Evolutionary conservation across 2,797 vertebrate species (phyloP), one percentile per base, ranked within the genome.

Genomic region (Sebastes hubbsi): DNA sequence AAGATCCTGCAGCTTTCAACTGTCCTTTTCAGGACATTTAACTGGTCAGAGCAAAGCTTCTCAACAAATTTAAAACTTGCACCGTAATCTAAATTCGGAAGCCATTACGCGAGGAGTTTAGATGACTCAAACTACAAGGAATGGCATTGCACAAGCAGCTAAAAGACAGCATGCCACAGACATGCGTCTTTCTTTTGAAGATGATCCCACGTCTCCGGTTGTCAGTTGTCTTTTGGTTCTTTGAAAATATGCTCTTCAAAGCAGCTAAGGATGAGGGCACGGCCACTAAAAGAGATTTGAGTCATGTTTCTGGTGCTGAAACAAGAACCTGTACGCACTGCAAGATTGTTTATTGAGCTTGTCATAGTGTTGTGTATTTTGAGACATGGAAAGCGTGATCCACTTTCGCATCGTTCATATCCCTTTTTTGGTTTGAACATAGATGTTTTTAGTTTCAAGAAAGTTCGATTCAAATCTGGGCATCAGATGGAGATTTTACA

Each of bases 131-230:
- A 90, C 83, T 36, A 80, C 70, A 65, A 72, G 88, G 87, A 85
- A 91, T 88, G 87, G 81, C 83, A 83, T 87, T 55, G 80, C 82
- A 83, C 54, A 70, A 75, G 85, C 83, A 85, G 82, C 86, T 85
- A 85, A 86, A 88, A 90, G 79, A 84, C 89, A 77, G 83, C 83
- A 85, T 90, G 83, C 86, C 91, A 3, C 78, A 88, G 86, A 90
- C 86, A 72, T 13, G 34, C 75, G 78, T 87, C 87, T 89, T 91
- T 66, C 88, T 90, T 93, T 92, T 91, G 85, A 94, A 93, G 87
- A 92, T 73, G 89, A 93, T 89, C 87, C 82, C 46, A 3, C 22
- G 38, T 86, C 85, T 92, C 82, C 18, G 30, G 82, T 80, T 90
- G 90, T 90, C 92, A 84, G 90, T 91, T 93, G 90, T 91, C 54